Evolutionary conservation across 1,140 invertebrate species (phyloP), one percentile per base, ranked within the genome.

Genomic region (Hycleus cichorii): DNA sequence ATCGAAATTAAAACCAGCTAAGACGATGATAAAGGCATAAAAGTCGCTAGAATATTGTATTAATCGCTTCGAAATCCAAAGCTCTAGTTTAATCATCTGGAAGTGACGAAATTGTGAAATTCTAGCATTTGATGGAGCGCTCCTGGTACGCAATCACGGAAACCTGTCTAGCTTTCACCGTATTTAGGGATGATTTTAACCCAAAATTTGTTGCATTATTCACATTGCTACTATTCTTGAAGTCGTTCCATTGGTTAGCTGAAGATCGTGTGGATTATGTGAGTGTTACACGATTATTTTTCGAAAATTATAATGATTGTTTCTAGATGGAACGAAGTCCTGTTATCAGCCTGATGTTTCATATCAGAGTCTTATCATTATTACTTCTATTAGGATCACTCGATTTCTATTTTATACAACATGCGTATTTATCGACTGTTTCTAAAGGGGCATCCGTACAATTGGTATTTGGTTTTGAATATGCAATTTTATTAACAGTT

Each of bases 131-230:
- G 54, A 90, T 98, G 67, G 97, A 99, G 73, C 83, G 95, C 64
- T 94, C 95, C 4, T 99, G 97, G 96, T 99, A 98, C 81, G 96
- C 96, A 4, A 87, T 99, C 26, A 97, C 97, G 8, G 97, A 99
- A 78, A 99, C 97, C 2, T 99, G 96, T 78, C 77, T 99, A 64
- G 96, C 96, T 25, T 99, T 99, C 71, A 99, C 97, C 50, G 95
- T 99, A 3, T 99, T 99, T 75, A 83, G 96, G 69, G 97, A 99
- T 81, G 97, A 99, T 72, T 98, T 99, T 73, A 98, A 94, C 79
- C 93, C 95, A 11, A 93, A 94, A 73, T 99, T 99, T 81, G 93
- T 99, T 69, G 95, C 95, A 9, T 78, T 98, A 40, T 99, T 99
- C 75, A 98, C 95, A 8, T 80, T 99, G 12, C 80, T 99, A 32